Evolutionary conservation across 2,888 invertebrate genomes (phyloP).

Genomic region (Hemistola chrysoprasaria): DNA sequence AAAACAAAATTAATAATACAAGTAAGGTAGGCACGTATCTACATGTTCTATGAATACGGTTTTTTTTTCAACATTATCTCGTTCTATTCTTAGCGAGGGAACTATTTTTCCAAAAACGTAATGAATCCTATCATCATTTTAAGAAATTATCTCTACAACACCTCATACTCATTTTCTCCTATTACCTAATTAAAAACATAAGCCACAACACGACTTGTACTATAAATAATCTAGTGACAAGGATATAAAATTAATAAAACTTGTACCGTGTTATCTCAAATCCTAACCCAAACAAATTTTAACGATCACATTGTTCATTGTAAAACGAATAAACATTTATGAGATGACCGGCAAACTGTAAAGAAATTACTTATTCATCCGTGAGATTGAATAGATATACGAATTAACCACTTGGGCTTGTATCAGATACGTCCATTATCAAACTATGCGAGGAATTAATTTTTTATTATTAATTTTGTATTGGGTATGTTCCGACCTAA

Average conservation of each 20-base stretch:
- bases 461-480: constrained; percentile 26
- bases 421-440: neutral
- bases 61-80: no score
- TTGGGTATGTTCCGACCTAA: constrained; percentile 45
- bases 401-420: neutral
- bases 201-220: no score
- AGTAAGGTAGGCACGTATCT: no score
- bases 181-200: no score
- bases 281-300: constrained; percentile 35
- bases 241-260: constrained; percentile 15
- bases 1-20: no score
- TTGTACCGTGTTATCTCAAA: constrained; percentile 19
- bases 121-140: no score
- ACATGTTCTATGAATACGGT: no score
- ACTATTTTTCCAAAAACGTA: no score
- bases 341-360: constrained; percentile 31
- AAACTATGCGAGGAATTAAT: constrained; percentile 1
- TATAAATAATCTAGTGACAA: no score
- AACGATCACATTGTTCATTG: constrained; percentile 64
- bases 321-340: constrained; percentile 51
- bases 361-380: constrained; percentile 38
- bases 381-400: constrained; percentile 47
- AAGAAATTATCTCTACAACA: no score
- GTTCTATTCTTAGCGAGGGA: no score
- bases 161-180: no score